phyloP scores from a whole-genome alignment of 2,888 invertebrate species.

The Sarcophaga caerulescens region DNA sequence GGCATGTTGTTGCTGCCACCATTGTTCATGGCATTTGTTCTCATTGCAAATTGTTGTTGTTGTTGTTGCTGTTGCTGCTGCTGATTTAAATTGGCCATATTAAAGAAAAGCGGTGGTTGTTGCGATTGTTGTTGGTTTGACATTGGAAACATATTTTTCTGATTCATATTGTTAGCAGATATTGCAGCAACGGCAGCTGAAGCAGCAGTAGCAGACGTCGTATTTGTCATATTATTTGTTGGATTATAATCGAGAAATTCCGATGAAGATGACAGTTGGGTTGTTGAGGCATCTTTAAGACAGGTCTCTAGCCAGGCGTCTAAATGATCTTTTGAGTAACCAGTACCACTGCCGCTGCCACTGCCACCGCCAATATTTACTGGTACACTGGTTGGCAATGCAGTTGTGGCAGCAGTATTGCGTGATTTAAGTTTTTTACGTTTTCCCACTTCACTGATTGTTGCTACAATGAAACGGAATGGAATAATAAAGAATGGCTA shows the following conservation, averaged over 20 bases:
- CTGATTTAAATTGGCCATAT: constrained; percentile 64
- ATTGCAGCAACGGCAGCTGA: constrained; percentile 70
- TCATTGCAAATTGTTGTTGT: constrained; percentile 75
- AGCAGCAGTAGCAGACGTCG: constrained; percentile 65
- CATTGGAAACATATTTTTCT: constrained; percentile 67
- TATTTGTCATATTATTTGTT: constrained; percentile 61
- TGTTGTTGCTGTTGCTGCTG: constrained; percentile 69
- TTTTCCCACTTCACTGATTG: constrained; percentile 74
- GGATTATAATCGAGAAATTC: constrained; percentile 81
- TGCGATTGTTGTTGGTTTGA: constrained; percentile 61
- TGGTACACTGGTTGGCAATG: constrained; percentile 62
- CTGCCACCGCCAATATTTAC: constrained; percentile 64
- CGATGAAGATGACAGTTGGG: constrained; percentile 80
- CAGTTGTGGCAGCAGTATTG: constrained; percentile 71
- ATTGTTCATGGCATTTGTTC: constrained; percentile 71
- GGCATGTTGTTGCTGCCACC: constrained; percentile 52
- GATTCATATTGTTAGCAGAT: constrained; percentile 64
- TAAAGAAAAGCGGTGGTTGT: constrained; percentile 64
- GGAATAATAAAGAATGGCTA: constrained; percentile 31
- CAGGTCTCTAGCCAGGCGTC: constrained; percentile 81
- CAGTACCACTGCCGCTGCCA: constrained; percentile 65
- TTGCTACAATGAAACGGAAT: constrained; percentile 71
- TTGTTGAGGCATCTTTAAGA: constrained; percentile 78
- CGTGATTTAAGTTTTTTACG: constrained; percentile 80
- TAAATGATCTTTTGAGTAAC: constrained; percentile 79